These are phyloP conservation scores for Hetaerina americana DNA, from an alignment of 1,140 invertebrate species.

Conservation along the genomic window DNA sequence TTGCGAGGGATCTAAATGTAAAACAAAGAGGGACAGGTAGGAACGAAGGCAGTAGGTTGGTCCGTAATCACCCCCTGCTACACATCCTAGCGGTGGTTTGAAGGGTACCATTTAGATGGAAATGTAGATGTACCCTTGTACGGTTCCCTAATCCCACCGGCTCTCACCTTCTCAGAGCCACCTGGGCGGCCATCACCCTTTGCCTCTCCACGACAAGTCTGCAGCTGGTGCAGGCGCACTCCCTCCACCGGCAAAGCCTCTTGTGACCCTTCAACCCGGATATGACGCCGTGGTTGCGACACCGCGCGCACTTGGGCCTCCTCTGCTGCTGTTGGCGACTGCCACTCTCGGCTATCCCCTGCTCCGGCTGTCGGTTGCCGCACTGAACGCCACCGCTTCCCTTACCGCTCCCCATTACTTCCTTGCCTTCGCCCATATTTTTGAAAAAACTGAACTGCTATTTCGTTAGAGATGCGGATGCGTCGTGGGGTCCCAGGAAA, in stretches of 20 bases:
- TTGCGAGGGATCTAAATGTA: slow-evolving; percentile 8
- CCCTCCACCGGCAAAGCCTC: slow-evolving; percentile 89
- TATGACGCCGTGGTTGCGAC: slow-evolving; percentile 95
- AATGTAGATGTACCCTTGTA: too few relatives aligned
- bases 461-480: too few relatives aligned
- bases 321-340: slow-evolving; percentile 32
- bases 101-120: too few relatives aligned
- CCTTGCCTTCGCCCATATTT: neutral
- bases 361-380: too few relatives aligned
- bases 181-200: slow-evolving; percentile 87
- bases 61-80: too few relatives aligned
- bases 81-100: too few relatives aligned
- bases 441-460: too few relatives aligned
- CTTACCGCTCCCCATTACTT: neutral
- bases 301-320: slow-evolving; percentile 97
- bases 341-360: too few relatives aligned
- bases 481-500: too few relatives aligned
- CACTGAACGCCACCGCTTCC: neutral
- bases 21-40: too few relatives aligned
- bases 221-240: slow-evolving; percentile 94
- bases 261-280: slow-evolving; percentile 97
- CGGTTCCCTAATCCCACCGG: too few relatives aligned
- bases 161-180: slow-evolving; percentile 62
- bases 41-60: too few relatives aligned
- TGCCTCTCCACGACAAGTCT: slow-evolving; percentile 97